Conservation (phyloP, 2,888 invertebrate genomes). For the Encarsia formosa region DNA sequence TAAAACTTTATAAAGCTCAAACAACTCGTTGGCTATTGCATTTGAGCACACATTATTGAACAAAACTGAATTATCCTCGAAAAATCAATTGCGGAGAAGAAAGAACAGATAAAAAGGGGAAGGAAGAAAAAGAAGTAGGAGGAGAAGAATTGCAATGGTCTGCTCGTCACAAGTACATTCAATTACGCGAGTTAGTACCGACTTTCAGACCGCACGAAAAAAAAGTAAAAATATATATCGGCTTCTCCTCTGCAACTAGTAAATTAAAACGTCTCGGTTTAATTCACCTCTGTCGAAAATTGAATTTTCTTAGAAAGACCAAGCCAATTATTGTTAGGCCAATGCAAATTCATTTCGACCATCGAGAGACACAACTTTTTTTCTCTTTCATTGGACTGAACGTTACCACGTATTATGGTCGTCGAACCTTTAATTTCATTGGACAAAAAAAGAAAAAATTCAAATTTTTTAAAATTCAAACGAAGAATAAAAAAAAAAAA, state of each 20-base stretch:
- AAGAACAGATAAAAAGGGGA: too few species aligned
- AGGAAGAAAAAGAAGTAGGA: too few species aligned
- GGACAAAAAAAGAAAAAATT: too few species aligned
- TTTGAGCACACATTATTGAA: too few species aligned
- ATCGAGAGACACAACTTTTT: constrained; percentile 4
- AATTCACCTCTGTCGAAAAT: constrained; percentile 20
- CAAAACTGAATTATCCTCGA: too few species aligned
- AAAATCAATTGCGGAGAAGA: too few species aligned
- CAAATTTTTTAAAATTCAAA: too few species aligned
- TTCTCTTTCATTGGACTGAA: neutral
- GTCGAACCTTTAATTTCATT: too few species aligned
- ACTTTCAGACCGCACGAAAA: neutral
- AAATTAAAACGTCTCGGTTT: constrained; percentile 26
- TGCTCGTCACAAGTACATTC: constrained; percentile 8
- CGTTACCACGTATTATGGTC: too few species aligned
- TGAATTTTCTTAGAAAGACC: constrained; percentile 20
- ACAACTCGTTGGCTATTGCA: too few species aligned
- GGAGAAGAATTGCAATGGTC: constrained; percentile 5
- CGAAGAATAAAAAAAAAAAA: too few species aligned
- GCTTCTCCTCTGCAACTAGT: constrained; percentile 11
- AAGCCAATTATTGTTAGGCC: constrained; percentile 20
- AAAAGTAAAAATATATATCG: neutral
- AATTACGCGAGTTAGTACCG: constrained; percentile 1
- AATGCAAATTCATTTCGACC: constrained; percentile 22
- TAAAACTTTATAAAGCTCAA: too few species aligned